These are phyloP conservation scores for Argyrosomus japonicus DNA, from an alignment of 2,113 vertebrate species.

Conservation along the genomic window DNA sequence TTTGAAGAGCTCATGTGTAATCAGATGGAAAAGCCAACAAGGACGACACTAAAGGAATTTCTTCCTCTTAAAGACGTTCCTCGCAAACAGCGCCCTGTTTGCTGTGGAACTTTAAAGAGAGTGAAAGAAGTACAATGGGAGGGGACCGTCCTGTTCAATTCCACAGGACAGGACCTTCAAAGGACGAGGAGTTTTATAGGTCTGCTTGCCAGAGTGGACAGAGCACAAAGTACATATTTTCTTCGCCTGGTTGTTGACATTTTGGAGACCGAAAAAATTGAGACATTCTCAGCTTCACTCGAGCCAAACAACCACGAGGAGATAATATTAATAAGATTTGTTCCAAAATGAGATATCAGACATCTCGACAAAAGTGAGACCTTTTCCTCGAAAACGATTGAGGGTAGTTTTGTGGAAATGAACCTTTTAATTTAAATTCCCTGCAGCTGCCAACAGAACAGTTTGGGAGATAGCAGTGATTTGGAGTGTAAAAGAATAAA, in stretches of 20 bases:
- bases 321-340: conserved; percentile 45
- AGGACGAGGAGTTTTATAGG: conserved; percentile 66
- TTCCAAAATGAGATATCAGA: conserved; percentile 36
- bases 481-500: conserved; percentile 37
- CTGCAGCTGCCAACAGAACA: conserved; percentile 23
- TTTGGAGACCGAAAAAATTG: conserved; percentile 42
- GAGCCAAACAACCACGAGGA: conserved; percentile 40
- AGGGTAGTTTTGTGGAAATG: conserved; percentile 36
- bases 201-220: conserved; percentile 50
- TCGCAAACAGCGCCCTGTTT: conserved; percentile 68
- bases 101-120: conserved; percentile 48
- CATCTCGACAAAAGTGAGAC: conserved; percentile 45
- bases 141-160: conserved; percentile 51
- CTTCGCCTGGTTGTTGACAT: conserved; percentile 48
- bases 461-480: conserved; percentile 51
- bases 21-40: neutral
- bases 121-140: conserved; percentile 28
- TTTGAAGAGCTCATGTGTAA: conserved; percentile 25
- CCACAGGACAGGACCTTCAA: conserved; percentile 70
- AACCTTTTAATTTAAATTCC: conserved; percentile 53
- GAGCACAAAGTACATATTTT: conserved; percentile 68
- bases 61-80: conserved; percentile 66
- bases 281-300: conserved; percentile 20
- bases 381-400: neutral
- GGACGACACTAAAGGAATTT: conserved; percentile 18